These are phyloP conservation scores for Potamilus streckersoni DNA, from an alignment of 1,140 invertebrate species.

Conservation along the genomic window DNA sequence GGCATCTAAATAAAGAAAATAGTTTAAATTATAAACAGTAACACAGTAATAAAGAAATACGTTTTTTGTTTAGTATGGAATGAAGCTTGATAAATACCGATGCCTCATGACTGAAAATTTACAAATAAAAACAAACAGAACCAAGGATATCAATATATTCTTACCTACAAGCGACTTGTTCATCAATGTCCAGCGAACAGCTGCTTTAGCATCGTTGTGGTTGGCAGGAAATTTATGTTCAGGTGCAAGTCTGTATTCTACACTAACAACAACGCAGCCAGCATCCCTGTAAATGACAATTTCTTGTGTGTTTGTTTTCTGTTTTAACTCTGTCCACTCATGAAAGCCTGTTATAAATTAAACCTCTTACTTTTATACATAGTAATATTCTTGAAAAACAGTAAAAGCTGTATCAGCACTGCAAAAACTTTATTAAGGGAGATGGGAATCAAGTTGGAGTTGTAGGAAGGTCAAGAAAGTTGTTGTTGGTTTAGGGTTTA, in stretches of 20 bases:
- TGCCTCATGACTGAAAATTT: neutral
- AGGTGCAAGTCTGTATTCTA: constrained; percentile 60
- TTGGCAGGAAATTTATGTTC: constrained; percentile 62
- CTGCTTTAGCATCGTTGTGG: constrained; percentile 57
- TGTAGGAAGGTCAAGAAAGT: too few relatives aligned
- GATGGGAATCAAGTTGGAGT: too few relatives aligned
- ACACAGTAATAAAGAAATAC: neutral
- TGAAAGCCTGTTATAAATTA: too few relatives aligned
- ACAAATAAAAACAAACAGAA: neutral
- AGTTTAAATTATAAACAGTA: neutral
- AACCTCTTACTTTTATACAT: too few relatives aligned
- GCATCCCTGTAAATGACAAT: constrained; percentile 42
- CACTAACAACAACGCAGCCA: constrained; percentile 61
- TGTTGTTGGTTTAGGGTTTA: too few relatives aligned
- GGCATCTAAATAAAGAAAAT: neutral
- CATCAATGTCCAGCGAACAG: constrained; percentile 54
- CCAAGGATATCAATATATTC: neutral
- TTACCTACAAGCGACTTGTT: constrained; percentile 58
- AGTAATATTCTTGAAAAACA: too few relatives aligned
- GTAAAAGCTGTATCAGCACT: too few relatives aligned
- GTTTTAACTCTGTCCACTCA: too few relatives aligned
- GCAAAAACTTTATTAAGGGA: too few relatives aligned
- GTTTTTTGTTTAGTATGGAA: neutral
- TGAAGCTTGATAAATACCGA: neutral
- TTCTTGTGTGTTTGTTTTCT: too few relatives aligned